Conservation (phyloP, 2,113 vertebrate species). For the Cnemophilus loriae region DNA sequence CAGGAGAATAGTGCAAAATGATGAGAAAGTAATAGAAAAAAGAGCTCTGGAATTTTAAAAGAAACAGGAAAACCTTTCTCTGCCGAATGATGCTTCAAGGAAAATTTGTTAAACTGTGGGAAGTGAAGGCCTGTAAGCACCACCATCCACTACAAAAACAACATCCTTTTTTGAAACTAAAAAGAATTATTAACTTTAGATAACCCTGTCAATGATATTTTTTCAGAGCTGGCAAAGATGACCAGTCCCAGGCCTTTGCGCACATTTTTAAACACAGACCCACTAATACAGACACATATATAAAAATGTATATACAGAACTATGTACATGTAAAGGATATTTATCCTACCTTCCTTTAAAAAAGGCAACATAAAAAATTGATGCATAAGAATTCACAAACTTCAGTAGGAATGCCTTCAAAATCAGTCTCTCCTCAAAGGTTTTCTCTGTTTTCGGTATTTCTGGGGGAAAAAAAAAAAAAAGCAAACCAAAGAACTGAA, state of each 20-base stretch:
- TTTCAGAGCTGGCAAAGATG: background rate
- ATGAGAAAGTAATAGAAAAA: background rate
- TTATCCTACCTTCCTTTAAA: slow-evolving; percentile 92
- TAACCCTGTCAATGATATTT: background rate
- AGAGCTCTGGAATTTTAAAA: background rate
- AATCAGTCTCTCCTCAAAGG: slow-evolving; percentile 91
- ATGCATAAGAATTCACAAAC: slow-evolving; percentile 95
- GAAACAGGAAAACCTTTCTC: background rate
- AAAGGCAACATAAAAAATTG: slow-evolving; percentile 98
- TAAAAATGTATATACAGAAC: background rate
- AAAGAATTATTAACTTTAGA: background rate
- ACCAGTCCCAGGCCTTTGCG: background rate
- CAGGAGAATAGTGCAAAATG: fast-evolving
- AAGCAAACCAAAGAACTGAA: background rate
- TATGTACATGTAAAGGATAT: background rate
- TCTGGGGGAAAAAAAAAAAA: slow-evolving; percentile 68
- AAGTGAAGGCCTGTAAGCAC: background rate
- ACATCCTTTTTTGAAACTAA: background rate
- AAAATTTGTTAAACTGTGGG: background rate
- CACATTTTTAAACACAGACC: background rate
- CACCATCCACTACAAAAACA: background rate
- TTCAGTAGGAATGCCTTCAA: slow-evolving; percentile 95
- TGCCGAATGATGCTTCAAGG: background rate
- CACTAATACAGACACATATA: background rate
- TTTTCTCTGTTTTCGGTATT: slow-evolving; percentile 91